These are phyloP conservation scores for Cololabis saira DNA, from an alignment of 2,113 vertebrate species.

Conservation along the genomic window DNA sequence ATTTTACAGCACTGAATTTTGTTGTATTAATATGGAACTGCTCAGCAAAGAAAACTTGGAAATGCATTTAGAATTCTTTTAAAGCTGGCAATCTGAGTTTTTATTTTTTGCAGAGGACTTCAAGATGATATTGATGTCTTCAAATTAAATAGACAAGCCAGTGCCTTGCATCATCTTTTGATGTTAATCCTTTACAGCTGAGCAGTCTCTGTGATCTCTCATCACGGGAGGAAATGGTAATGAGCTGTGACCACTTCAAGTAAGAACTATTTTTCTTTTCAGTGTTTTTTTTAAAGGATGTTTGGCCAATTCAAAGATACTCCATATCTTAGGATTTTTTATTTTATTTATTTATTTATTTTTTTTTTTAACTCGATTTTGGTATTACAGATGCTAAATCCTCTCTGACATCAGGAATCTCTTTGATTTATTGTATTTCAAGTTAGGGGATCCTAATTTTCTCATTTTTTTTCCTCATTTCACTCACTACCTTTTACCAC, in stretches of 20 bases:
- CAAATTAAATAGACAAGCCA: too few species aligned
- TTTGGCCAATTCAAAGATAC: too few species aligned
- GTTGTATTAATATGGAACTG: background rate
- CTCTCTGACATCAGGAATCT: too few species aligned
- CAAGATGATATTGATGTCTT: background rate
- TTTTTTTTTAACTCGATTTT: too few species aligned
- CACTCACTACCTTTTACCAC: too few species aligned
- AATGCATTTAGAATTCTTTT: background rate
- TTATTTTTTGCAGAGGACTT: background rate
- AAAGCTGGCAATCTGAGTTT: background rate
- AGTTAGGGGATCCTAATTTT: too few species aligned
- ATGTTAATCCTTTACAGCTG: conserved; percentile 11
- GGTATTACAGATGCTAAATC: too few species aligned
- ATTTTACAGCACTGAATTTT: conserved; percentile 13
- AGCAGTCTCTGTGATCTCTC: conserved; percentile 18
- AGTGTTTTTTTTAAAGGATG: background rate
- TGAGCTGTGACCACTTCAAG: conserved; percentile 8
- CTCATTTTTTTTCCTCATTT: too few species aligned
- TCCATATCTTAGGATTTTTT: too few species aligned
- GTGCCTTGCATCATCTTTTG: conserved; percentile 12
- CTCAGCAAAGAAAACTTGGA: background rate
- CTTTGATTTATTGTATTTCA: too few species aligned
- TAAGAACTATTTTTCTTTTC: background rate
- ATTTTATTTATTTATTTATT: too few species aligned
- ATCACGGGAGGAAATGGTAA: background rate